Conservation (phyloP, 2,797 vertebrate species). For the Ceryle rudis region DNA sequence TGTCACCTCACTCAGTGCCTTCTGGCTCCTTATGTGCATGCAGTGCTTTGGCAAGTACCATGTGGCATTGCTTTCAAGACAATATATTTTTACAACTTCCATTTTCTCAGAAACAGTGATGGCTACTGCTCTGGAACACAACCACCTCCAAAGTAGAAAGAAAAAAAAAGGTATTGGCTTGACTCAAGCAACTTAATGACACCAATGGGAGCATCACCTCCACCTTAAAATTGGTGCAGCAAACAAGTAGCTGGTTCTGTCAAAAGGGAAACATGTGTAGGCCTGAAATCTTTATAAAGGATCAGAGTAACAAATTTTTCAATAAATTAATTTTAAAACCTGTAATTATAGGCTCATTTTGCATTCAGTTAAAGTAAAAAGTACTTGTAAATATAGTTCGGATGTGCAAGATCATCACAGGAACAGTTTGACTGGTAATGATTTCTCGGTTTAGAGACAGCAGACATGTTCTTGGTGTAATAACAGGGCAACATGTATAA, state of each 20-base stretch:
- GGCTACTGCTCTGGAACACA: not conserved
- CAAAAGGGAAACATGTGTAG: not conserved
- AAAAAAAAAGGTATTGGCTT: not conserved
- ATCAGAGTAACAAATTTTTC: not conserved
- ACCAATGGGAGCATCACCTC: not conserved
- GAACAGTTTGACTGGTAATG: not conserved
- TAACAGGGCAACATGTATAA: not conserved
- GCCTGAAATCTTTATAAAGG: not conserved
- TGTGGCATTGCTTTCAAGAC: not conserved
- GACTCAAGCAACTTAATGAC: not conserved
- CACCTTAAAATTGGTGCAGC: rapidly evolving
- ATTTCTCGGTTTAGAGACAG: not conserved
- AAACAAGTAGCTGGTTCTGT: not conserved
- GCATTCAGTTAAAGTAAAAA: not conserved
- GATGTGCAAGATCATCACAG: not conserved
- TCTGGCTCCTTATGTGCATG: not conserved
- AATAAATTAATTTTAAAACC: not conserved
- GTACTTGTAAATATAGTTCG: not conserved
- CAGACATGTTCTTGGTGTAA: not conserved
- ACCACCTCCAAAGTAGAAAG: not conserved
- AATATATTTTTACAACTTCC: not conserved
- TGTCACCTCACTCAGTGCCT: not conserved
- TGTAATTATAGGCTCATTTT: not conserved
- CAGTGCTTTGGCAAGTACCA: not conserved
- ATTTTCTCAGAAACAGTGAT: not conserved